Evolutionary conservation across 2,888 invertebrate species (phyloP), one percentile per base, ranked within the genome.

Genomic region (Leptarthrus brevirostris): DNA sequence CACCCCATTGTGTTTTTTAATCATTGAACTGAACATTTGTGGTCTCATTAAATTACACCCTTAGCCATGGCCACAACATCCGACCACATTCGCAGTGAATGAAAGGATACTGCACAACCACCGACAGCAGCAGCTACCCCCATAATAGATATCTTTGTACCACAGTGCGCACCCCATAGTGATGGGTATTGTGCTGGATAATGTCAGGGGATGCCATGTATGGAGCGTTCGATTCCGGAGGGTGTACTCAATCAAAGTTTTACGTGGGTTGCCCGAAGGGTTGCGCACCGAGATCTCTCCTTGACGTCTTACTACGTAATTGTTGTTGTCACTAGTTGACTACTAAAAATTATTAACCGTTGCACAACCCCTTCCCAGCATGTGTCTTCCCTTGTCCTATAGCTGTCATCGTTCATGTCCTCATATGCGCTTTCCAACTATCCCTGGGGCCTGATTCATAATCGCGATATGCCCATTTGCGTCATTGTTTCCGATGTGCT

Each of bases 1-100:
- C 64, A 64, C 64, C 64, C 61, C 12, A 16, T 36, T 12, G 18
- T 34, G 44, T 52, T 69, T 69, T 69, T 69, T 52, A 69, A 69
- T 69, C 69, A 69, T 52, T 34, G 52, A 61, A 52, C 70, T 69
- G 75, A 73, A 75, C 75, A 73, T 75, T 75, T 75, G 75, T 53
- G 73, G 75, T 75, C 75, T 75, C 73, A 75, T 75, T 75, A 75
- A 75, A 75, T 75, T 73, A 75, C 75, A 75, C 75, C 75, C 75
- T 73, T 73, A 73, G 73, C 54, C 26, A 30, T 36, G 71, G 69
- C 75, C 73, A 73, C 40, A 58, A 70, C 66, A 75, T 70, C 61
- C 26, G 40, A 54, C 75, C 73, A 66, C 61, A 70, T 44, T 64
- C n/a, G 64, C 47, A 14, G 10, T 6, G 12, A 12, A 40, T 40